Evolutionary conservation across 2,797 vertebrate species (phyloP), one percentile per base, ranked within the genome.

Genomic region (Martes flavigula): DNA sequence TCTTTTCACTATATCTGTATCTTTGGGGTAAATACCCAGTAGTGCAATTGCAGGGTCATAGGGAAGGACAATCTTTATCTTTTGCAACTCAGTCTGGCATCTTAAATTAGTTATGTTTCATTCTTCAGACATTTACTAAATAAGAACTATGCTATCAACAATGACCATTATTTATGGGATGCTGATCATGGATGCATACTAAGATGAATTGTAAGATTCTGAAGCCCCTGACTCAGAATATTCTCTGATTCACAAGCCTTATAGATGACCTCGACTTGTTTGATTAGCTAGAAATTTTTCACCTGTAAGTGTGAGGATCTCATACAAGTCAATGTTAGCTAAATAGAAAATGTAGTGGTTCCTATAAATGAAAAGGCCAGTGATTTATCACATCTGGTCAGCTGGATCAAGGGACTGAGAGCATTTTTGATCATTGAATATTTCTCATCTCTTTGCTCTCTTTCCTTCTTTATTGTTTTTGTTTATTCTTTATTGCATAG

Each of bases 221-320:
- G n/a, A 93, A 58, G 14, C 7, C 4, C 14, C 18, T 20, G 2
- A 2, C 15, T 78, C 68, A 2, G 4, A n/a, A 7, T 77, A 7
- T 21, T 70, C n/a, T 72, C 48, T 62, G 43, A 13, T 25, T 75
- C 18, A 38, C 54, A 94, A 58, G 14, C 25, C 18, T 20, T 51
- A 5, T 56, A 54, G 35, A 72, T 88, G 54, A 60, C 46, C 17
- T 88, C 54, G 43, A 66, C 51, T 72, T 86, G 40, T 11, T 77
- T 84, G 72, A 78, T 78, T 87, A 95, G 35, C n/a, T 48, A 78
- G 25, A 18, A 83, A 40, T 73, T 43, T 97, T 95, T 90, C 40
- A 15, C 15, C n/a, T 85, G 0, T n/a, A 64, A 35, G 35, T 90
- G 17, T 35, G 38, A 89, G 18, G 27, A 95, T 17, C 13, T 25